A percentile compares a stretch with the other conserved stretches of the same genome.
phyloP scores from a whole-genome alignment of 1,140 invertebrate genomes.

The Drosophila bocki region DNA sequence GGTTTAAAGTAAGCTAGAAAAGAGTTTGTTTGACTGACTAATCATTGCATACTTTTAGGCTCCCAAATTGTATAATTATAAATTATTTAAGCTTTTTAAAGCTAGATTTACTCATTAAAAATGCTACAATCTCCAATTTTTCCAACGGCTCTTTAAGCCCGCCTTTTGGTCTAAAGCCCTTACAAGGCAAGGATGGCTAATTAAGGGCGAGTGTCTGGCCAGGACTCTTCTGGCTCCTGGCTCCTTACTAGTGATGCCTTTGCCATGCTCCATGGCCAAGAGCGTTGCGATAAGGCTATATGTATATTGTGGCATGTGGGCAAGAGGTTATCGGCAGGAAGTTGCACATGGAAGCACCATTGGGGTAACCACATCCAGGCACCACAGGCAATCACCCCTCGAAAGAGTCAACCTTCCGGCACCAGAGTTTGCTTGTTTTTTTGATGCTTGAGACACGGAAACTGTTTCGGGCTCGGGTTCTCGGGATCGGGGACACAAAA shows the following conservation, averaged over 20 bases:
- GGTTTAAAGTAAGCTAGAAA: background rate
- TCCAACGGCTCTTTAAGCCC: background rate
- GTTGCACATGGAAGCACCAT: constrained; percentile 68
- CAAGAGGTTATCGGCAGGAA: constrained; percentile 75
- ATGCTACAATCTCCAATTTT: background rate
- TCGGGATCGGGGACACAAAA: constrained; percentile 34
- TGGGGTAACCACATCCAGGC: constrained; percentile 35
- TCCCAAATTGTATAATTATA: too few relatives aligned
- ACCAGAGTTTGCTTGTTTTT: constrained; percentile 44
- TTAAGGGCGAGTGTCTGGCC: constrained; percentile 49
- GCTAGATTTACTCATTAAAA: background rate
- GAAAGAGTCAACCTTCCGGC: constrained; percentile 35
- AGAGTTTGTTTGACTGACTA: too few relatives aligned
- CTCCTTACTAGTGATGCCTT: background rate
- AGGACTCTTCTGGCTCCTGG: constrained; percentile 10
- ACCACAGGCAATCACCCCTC: background rate
- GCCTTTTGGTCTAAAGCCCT: constrained; percentile 18
- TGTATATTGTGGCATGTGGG: constrained; percentile 30
- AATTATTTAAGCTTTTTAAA: background rate
- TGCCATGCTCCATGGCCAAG: constrained; percentile 41
- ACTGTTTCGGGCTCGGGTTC: constrained; percentile 55
- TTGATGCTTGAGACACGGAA: constrained; percentile 75
- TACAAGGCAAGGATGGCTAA: constrained; percentile 32
- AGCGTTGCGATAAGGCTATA: constrained; percentile 65
- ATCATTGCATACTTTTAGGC: background rate